These are phyloP conservation scores for Drosophila melanocephala DNA, from an alignment of 2,888 invertebrate species.

Conservation along the genomic window DNA sequence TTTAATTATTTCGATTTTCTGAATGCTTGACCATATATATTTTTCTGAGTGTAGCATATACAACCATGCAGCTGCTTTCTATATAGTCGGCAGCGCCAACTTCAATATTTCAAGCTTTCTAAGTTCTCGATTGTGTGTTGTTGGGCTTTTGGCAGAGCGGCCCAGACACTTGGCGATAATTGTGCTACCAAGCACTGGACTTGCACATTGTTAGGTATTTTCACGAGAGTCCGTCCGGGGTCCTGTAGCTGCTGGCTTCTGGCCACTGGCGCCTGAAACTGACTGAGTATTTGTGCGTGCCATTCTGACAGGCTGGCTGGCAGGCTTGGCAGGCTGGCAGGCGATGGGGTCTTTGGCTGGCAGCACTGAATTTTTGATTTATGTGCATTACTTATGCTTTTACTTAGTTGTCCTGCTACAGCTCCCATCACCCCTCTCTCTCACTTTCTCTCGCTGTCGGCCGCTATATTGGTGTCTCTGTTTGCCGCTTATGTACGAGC, in stretches of 20 bases:
- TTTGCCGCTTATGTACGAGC: slow-evolving; percentile 66
- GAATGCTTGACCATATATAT: not conserved
- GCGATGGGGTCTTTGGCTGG: slow-evolving; percentile 44
- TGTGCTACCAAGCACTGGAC: slow-evolving; percentile 66
- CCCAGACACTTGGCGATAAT: slow-evolving; percentile 70
- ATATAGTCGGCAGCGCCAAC: slow-evolving; percentile 30
- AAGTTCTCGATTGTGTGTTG: slow-evolving; percentile 71
- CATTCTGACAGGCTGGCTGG: slow-evolving; percentile 73
- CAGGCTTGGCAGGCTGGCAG: not conserved
- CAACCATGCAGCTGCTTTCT: not conserved
- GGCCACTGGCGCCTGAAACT: slow-evolving; percentile 29
- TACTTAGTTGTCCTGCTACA: slow-evolving; percentile 70
- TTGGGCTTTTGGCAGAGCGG: slow-evolving; percentile 35
- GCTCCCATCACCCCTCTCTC: slow-evolving; percentile 1
- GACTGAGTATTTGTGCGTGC: slow-evolving; percentile 80
- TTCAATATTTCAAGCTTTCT: slow-evolving; percentile 79
- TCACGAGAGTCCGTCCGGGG: slow-evolving; percentile 19
- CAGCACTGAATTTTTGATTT: slow-evolving; percentile 84
- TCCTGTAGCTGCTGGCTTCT: not conserved
- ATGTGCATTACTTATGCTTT: slow-evolving; percentile 83
- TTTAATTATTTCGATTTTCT: not conserved
- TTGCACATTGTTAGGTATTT: slow-evolving; percentile 73
- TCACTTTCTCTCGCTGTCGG: not conserved
- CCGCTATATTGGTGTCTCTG: slow-evolving; percentile 34
- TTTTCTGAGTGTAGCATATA: slow-evolving; percentile 1